Evolutionary conservation across 2,113 vertebrate species (phyloP), one percentile per base, ranked within the genome.

Genomic region (Haliaeetus leucogaster): DNA sequence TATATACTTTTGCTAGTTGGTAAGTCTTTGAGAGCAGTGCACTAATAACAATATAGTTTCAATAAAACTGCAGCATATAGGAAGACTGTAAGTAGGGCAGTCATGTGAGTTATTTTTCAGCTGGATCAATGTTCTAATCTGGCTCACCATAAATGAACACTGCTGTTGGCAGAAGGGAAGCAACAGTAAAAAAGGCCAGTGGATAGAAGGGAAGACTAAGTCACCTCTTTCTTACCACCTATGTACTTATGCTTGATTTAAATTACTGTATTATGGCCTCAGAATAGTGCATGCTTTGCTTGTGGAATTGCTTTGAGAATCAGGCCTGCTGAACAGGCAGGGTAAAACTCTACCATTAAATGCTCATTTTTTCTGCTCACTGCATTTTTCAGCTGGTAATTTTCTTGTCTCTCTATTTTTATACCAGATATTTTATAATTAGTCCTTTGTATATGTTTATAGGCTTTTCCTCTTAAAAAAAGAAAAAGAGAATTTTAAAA

Each of bases 361-460:
- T 12, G 16, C 26, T 91, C 70, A 4, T 82, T 85, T 90, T 72
- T 79, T 36, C 48, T 58, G 36, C 78, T 93, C 66, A 34, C 66
- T 72, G 96, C 26, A 21, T 84, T 95, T 97, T 90, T 95, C 91
- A 66, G 50, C 62, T 89, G 96, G 89, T 76, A 45, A 85, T 93
- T 97, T 96, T 85, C 91, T 89, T 79, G 70, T 47, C 81, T 87
- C 42, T 89, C 58, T 93, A 34, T 93, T 97, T 97, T 96, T 95
- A 91, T 90, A 82, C 65, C 43, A 93, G 89, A 43, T 87, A 73
- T 90, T 94, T 96, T 94, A 98, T 93, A 97, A 97, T 98, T 97
- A 96, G 92, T 66, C 88, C 82, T 97, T 93, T 94, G 83, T 94
- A 76, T 90, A n/a, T 83, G 88, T 96, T 96, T 95, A 97, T 89